Percentiles rank a stretch among this genome's conserved stretches.
phyloP scores from a whole-genome alignment of 2,888 invertebrate genomes.

The Caenorhabditis afra region DNA sequence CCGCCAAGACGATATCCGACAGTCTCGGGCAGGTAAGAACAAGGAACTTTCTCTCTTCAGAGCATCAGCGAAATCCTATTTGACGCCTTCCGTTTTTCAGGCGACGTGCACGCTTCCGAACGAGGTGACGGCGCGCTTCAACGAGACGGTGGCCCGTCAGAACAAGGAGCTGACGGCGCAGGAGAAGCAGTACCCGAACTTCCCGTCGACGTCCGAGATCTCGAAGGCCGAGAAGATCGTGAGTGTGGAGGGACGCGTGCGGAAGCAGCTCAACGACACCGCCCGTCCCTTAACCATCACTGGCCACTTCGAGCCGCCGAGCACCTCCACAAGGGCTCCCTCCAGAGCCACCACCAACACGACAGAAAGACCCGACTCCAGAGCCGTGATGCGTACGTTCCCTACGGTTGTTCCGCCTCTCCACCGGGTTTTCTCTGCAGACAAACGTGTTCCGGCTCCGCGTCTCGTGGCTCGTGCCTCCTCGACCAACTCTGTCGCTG shows the following conservation, averaged over 20 bases:
- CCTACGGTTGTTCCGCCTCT: too few relatives aligned
- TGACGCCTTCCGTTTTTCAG: too few relatives aligned
- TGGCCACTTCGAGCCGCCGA: neutral
- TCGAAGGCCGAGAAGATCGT: constrained; percentile 50
- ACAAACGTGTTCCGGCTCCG: too few relatives aligned
- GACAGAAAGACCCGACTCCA: neutral
- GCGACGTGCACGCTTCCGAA: constrained; percentile 23
- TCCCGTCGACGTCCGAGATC: constrained; percentile 54
- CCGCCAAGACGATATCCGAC: constrained; percentile 22
- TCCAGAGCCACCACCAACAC: constrained; percentile 21
- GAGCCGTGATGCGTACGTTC: too few relatives aligned
- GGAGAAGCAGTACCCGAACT: constrained; percentile 52
- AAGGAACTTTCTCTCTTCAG: too few relatives aligned
- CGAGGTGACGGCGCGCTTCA: constrained; percentile 37
- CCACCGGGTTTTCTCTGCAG: too few relatives aligned
- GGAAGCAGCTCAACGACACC: constrained; percentile 19
- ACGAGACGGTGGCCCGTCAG: constrained; percentile 15
- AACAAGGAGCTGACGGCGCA: constrained; percentile 25
- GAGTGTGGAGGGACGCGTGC: constrained; percentile 23
- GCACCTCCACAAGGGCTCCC: constrained; percentile 4
- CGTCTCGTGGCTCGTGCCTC: too few relatives aligned
- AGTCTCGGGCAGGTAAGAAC: constrained; percentile 27
- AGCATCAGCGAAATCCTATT: neutral
- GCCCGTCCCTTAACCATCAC: neutral
- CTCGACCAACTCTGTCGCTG: too few relatives aligned